Evolutionary conservation across 2,888 invertebrate genomes (phyloP), one percentile per base, ranked within the genome.

Genomic region (Hypselothyrea guttata): DNA sequence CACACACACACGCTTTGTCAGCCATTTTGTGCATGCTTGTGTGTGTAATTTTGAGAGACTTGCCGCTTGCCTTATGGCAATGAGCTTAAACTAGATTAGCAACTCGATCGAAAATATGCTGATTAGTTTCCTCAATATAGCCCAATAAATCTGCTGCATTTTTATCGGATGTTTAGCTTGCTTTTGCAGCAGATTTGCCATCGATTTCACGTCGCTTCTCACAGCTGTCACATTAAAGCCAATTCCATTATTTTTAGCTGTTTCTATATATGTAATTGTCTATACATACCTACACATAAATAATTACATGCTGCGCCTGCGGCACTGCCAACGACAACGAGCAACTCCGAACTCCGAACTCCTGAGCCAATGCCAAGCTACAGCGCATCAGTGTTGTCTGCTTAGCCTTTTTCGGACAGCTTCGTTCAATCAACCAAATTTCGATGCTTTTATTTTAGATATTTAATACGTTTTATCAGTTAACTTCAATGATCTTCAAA

Each of bases 1-100:
- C 35, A 53, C 41, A 37, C 35, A 40, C n/a, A 33, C 11, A 31
- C 13, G 16, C 69, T 72, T 70, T 73, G 73, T 61, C 69, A 73
- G 63, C 56, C 53, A 41, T 73, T 73, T 72, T 55, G 42, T 54
- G n/a, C 4, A 34, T 7, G 11, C n/a, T 12, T 11, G 4, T 54
- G 34, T 16, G n/a, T n/a, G n/a, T n/a, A n/a, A n/a, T n/a, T n/a
- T n/a, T n/a, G 11, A 35, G 22, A 41, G 33, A 18, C 54, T 54
- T 52, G 44, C 66, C 51, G 49, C 55, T 47, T 31, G 12, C 41
- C 37, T 46, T 42, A 42, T 41, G 48, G 37, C 38, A 51, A 9
- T 41, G 42, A 35, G 31, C 13, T 68, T 47, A 33, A 47, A 38
- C 49, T 5, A 42, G 46, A 65, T 71, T 71, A 54, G 35, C 38